A percentile compares a stretch with the other conserved stretches of the same genome.
phyloP scores from a whole-genome alignment of 2,888 invertebrate genomes.

The Lepidonotus clava region DNA sequence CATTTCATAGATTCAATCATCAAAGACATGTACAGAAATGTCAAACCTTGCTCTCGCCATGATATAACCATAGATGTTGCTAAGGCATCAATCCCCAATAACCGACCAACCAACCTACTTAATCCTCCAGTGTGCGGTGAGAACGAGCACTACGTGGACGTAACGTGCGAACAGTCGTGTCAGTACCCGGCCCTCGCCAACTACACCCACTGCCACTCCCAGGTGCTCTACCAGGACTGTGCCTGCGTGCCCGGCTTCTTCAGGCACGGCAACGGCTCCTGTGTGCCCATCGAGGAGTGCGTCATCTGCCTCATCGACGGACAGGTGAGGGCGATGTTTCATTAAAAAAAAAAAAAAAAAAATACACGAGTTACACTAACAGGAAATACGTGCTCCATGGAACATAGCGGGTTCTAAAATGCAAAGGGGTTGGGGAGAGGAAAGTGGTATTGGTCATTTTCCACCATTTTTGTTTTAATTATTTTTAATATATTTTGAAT shows the following conservation, averaged over 20 bases:
- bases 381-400: too few species aligned
- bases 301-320: constrained; percentile 39
- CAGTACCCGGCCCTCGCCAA: not conserved
- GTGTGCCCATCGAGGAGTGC: constrained; percentile 37
- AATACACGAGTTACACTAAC: too few species aligned
- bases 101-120: too few species aligned
- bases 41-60: too few species aligned
- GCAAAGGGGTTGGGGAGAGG: too few species aligned
- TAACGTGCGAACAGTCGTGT: constrained; percentile 33
- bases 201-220: not conserved
- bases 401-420: too few species aligned
- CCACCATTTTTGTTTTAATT: not conserved
- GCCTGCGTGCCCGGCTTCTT: constrained; percentile 42
- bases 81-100: too few species aligned
- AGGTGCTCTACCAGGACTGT: constrained; percentile 24
- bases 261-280: constrained; percentile 2
- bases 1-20: too few species aligned
- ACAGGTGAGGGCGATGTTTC: not conserved
- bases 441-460: not conserved
- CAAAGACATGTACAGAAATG: too few species aligned
- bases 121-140: constrained; percentile 10
- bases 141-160: constrained; percentile 31
- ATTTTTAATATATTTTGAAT: not conserved
- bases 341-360: too few species aligned
- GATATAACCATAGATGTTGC: too few species aligned